Percentiles rank a stretch among this genome's conserved stretches.
phyloP scores from a whole-genome alignment of 2,888 invertebrate genomes.

The Mimumesa dahlbomi region DNA sequence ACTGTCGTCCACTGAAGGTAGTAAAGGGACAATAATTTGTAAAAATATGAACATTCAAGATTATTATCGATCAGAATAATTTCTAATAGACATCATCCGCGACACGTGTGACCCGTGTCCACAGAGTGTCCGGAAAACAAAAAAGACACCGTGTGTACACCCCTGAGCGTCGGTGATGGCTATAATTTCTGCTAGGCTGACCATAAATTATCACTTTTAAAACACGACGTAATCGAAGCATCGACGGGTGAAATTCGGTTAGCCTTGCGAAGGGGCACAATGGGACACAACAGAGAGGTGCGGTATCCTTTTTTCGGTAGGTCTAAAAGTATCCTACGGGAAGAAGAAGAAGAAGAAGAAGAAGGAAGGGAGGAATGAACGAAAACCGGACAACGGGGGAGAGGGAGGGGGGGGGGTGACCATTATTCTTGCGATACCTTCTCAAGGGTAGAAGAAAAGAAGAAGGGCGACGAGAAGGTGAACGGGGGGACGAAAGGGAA shows the following conservation, averaged over 20 bases:
- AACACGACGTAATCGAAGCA: not conserved
- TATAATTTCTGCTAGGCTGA: not conserved
- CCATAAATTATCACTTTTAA: not conserved
- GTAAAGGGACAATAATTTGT: too few species aligned
- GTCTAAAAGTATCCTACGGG: slow-evolving; percentile 20
- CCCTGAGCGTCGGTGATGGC: too few species aligned
- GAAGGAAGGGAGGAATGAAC: too few species aligned
- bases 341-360: not conserved
- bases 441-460: slow-evolving; percentile 3
- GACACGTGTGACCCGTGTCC: too few species aligned
- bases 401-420: not conserved
- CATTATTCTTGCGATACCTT: slow-evolving; percentile 41
- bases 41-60: too few species aligned
- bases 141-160: too few species aligned
- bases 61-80: too few species aligned
- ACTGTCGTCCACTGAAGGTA: too few species aligned
- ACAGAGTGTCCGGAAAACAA: too few species aligned
- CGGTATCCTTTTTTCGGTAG: slow-evolving; percentile 18
- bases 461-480: not conserved
- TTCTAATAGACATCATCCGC: too few species aligned
- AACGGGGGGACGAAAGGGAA: not conserved
- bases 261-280: slow-evolving; percentile 51
- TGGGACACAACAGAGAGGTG: slow-evolving; percentile 4
- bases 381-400: slow-evolving; percentile 18
- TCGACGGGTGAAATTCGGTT: slow-evolving; percentile 10